phyloP scores from a whole-genome alignment of 2,888 invertebrate species.

The Sinodicranocentrus sp. region DNA sequence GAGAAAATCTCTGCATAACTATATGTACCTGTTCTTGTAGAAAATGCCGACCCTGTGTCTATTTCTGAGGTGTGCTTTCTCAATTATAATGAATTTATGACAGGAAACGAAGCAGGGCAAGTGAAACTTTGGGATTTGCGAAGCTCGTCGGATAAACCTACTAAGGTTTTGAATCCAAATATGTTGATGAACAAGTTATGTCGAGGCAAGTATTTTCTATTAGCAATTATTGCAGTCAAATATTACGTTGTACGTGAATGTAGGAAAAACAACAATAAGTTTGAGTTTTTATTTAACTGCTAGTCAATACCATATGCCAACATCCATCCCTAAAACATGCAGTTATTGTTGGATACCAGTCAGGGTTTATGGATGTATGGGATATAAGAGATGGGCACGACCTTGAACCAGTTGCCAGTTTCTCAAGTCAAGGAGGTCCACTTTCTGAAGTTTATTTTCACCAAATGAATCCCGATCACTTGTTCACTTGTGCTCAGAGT shows the following conservation, averaged over 20 bases:
- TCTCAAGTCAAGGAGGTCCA: slow-evolving; percentile 70
- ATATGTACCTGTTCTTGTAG: slow-evolving; percentile 41
- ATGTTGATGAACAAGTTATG: slow-evolving; percentile 71
- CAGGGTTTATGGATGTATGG: slow-evolving; percentile 75
- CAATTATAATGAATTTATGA: slow-evolving; percentile 67
- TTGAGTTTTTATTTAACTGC: not conserved
- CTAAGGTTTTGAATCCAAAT: slow-evolving; percentile 71
- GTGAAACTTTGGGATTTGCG: slow-evolving; percentile 76
- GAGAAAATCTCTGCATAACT: not conserved
- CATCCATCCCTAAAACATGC: slow-evolving; percentile 74
- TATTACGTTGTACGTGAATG: not conserved
- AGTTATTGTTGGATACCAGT: slow-evolving; percentile 74
- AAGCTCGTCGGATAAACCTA: slow-evolving; percentile 37
- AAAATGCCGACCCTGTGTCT: slow-evolving; percentile 71
- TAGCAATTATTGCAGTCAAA: not conserved
- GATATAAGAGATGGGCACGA: slow-evolving; percentile 70
- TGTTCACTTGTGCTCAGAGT: slow-evolving; percentile 73
- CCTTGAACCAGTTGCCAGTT: slow-evolving; percentile 73
- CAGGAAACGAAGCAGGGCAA: slow-evolving; percentile 75
- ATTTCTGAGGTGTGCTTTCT: slow-evolving; percentile 65
- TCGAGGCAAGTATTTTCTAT: slow-evolving; percentile 44
- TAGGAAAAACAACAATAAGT: not conserved
- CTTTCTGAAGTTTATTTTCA: slow-evolving; percentile 75
- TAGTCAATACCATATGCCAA: slow-evolving; percentile 72
- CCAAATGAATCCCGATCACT: slow-evolving; percentile 74